A percentile compares a stretch with the other conserved stretches of the same genome.
Conservation (phyloP, 2,113 vertebrate genomes). For the Isichthys henryi region DNA sequence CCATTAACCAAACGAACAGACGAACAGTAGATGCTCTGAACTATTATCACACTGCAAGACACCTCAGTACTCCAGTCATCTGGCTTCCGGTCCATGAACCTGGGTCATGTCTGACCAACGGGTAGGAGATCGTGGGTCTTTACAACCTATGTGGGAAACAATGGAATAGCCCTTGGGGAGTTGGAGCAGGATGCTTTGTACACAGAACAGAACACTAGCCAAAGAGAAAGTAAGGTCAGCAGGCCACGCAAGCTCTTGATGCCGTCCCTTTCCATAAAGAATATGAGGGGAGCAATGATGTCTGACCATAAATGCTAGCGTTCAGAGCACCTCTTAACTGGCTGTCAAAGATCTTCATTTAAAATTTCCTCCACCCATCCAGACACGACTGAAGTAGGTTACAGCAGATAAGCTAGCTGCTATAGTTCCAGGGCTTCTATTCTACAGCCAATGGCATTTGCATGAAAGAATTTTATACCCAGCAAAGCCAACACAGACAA, state of each 20-base stretch:
- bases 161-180: conserved; percentile 17
- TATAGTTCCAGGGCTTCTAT: not conserved
- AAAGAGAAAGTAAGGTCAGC: not conserved
- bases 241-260: not conserved
- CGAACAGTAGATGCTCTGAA: not conserved
- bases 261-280: not conserved
- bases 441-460: conserved; percentile 11
- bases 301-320: not conserved
- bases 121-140: not conserved
- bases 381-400: not conserved
- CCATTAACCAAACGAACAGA: not conserved
- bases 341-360: not conserved
- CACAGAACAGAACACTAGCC: not conserved
- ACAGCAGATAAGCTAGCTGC: not conserved
- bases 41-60: not conserved
- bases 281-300: not conserved
- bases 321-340: not conserved
- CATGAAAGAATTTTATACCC: not conserved
- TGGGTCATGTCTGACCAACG: not conserved
- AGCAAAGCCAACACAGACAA: not conserved
- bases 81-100: not conserved
- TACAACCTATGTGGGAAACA: not conserved
- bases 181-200: not conserved
- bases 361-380: not conserved
- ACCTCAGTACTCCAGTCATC: too few relatives aligned